Base-by-base conservation (phyloP, 2,113 vertebrate genomes). In the Seriola aureovittata region DNA sequence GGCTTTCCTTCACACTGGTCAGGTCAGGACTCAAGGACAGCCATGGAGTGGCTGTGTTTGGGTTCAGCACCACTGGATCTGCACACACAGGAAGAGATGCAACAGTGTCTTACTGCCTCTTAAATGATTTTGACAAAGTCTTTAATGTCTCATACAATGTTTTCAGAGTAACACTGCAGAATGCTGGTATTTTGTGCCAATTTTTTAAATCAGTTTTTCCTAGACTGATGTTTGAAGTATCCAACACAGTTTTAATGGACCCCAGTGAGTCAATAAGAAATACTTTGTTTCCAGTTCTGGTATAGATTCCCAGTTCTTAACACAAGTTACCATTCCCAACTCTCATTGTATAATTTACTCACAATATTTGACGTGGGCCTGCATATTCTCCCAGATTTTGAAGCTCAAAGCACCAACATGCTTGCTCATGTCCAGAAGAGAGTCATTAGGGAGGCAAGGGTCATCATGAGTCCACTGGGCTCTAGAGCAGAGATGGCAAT, bases 361-460 rank as follows among this genome's bases (percentile, higher is more conserved):
- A 96, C 95, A 75, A 40, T 84, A 92, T 66, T 89, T 82, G 29
- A 96, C 67, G 21, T 91, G 79, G 14, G 46, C 29, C 77, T 92
- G 89, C 92, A 96, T 84, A 38, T 78, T 91, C 82, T 93, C 94
- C 95, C 95, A 96, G 70, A 96, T 85, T 34, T 94, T 95, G 88
- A 88, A 95, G 59, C 90, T 79, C 84, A 96, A 68, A 66, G 74
- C 64, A 29, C 95, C 95, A n/a, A 95, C 88, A 68, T 95, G 95
- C 4, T 78, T 80, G 14, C 91, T 85, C 90, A 94, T 82, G 72
- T 94, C 21, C 65, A 96, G 85, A 55, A 96, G 93, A 71, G 34
- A 85, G 17, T 78, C 72, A 0, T 71, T 2, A 29, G 77, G 29
- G 42, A 83, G 36, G n/a, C 29, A 3, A 2, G 92, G 93, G 1